A percentile compares a stretch with the other conserved stretches of the same genome.
These are phyloP conservation scores for Aelia acuminata DNA, from an alignment of 2,888 invertebrate genomes.

Conservation along the genomic window DNA sequence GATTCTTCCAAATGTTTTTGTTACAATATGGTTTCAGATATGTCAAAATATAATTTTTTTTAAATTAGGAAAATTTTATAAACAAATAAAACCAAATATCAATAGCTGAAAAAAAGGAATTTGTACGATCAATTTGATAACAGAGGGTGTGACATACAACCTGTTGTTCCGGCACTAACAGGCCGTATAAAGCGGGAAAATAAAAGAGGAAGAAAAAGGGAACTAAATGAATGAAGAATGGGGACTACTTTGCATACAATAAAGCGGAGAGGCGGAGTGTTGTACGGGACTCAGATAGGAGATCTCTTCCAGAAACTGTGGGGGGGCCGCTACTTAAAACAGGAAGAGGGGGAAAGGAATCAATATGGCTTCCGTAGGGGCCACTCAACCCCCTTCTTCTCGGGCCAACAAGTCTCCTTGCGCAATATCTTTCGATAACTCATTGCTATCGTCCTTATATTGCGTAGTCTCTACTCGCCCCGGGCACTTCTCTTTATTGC, in stretches of 20 bases:
- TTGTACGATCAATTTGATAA: neutral
- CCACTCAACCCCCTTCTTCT: conserved; percentile 38
- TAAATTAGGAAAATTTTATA: no score
- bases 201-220: conserved; percentile 41
- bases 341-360: conserved; percentile 63
- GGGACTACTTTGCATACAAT: conserved; percentile 53
- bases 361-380: conserved; percentile 61
- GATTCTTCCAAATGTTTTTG: no score
- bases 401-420: conserved; percentile 51
- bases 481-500: conserved; percentile 13
- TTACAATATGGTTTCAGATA: no score
- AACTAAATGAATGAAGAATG: conserved; percentile 51
- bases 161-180: conserved; percentile 39
- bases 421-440: conserved; percentile 50
- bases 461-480: neutral
- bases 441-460: conserved; percentile 35
- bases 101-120: neutral
- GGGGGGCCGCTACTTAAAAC: conserved; percentile 62
- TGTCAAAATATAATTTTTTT: no score
- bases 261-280: neutral
- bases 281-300: neutral
- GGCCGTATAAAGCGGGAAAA: conserved; percentile 15
- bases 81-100: no score
- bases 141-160: neutral
- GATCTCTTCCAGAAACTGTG: conserved; percentile 56